Evolutionary conservation across 2,888 invertebrate species (phyloP).

Genomic region (Drosophila hawaiiensis): DNA sequence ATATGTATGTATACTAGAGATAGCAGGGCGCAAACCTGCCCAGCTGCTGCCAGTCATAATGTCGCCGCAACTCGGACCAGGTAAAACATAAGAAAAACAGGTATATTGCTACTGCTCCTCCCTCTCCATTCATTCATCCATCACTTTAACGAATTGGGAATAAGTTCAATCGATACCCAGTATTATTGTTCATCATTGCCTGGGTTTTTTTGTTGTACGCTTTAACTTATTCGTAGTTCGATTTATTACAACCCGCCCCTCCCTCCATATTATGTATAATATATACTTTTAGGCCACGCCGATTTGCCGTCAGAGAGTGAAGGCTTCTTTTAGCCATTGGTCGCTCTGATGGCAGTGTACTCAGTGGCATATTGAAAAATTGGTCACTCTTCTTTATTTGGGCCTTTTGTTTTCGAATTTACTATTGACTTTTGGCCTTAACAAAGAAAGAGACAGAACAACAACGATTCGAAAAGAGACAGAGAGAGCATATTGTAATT

Average conservation of each 20-base stretch:
- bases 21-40: conserved; percentile 68
- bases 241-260: neutral
- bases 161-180: neutral
- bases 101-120: conserved; percentile 14
- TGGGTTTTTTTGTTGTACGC: neutral
- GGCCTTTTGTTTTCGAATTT: conserved; percentile 68
- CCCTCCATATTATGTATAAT: neutral
- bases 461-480: neutral
- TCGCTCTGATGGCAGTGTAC: conserved; percentile 85
- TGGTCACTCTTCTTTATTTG: conserved; percentile 83
- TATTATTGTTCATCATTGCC: neutral
- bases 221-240: conserved; percentile 6
- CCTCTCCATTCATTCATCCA: neutral
- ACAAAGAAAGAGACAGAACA: conserved; percentile 81
- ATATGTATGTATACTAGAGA: conserved; percentile 1
- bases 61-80: conserved; percentile 41
- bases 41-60: conserved; percentile 1
- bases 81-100: conserved; percentile 43
- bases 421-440: conserved; percentile 79
- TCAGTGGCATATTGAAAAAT: conserved; percentile 84
- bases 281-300: conserved; percentile 70
- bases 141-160: neutral
- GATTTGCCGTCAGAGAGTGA: conserved; percentile 85
- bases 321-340: conserved; percentile 20
- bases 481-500: neutral